Conservation (phyloP, 2,113 vertebrate species). For the Macroglossus sobrinus region DNA sequence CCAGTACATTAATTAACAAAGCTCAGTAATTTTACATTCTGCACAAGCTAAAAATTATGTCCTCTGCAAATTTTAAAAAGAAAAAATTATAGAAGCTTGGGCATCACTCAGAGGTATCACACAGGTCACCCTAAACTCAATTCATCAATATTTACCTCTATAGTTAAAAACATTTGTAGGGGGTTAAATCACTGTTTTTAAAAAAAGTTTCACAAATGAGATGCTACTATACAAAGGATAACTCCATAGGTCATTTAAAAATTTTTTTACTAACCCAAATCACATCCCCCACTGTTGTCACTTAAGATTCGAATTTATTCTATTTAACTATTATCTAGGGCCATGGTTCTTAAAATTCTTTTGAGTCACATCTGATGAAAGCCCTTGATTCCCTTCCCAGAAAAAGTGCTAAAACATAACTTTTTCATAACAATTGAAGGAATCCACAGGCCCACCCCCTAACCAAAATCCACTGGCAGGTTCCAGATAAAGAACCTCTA, state of each 20-base stretch:
- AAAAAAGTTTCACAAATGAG: slow-evolving; percentile 7
- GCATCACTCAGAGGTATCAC: background rate
- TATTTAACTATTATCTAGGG: background rate
- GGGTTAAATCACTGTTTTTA: background rate
- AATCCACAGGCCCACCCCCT: background rate
- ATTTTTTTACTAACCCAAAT: background rate
- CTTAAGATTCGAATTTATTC: background rate
- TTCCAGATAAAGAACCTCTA: background rate
- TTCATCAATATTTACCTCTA: background rate
- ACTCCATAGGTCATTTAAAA: background rate
- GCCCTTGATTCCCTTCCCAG: background rate
- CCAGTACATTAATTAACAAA: slow-evolving; percentile 9
- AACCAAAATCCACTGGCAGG: background rate
- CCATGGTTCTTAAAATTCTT: background rate
- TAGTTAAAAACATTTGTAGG: background rate
- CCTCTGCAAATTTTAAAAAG: slow-evolving; percentile 15
- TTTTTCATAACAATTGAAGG: background rate
- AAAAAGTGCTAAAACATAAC: background rate
- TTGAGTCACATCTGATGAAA: slow-evolving; percentile 2
- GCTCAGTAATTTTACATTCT: slow-evolving; percentile 25
- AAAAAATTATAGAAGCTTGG: background rate
- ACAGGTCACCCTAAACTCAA: slow-evolving; percentile 15
- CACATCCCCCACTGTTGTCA: background rate
- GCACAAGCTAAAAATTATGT: background rate
- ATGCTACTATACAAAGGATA: background rate